Base-by-base conservation (phyloP, 2,888 invertebrate species). In the Phyllotreta striolata region DNA sequence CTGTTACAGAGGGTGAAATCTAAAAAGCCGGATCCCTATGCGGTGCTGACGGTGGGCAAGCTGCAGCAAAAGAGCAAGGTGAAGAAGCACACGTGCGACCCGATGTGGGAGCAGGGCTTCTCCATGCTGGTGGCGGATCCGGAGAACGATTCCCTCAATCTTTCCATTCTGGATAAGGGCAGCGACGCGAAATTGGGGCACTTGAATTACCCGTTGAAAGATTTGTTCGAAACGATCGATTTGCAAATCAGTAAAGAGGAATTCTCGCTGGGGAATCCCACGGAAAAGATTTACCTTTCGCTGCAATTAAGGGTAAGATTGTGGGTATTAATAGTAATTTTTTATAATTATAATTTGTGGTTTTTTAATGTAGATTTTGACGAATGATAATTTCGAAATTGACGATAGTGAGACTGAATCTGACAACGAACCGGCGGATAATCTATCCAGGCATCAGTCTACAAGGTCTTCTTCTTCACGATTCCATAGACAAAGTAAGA, bases 91-190 rank as follows among this genome's bases (percentile, higher is more conserved):
- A 94, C 93, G 0, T 91, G 89, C 71, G 90, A 93, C 76, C 97
- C 97, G 0, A 89, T 93, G 51, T 98, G 92, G 88, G 96, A 97
- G 81, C 92, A 95, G 78, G 95, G 95, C 8, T 94, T 96, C 80
- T 90, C 93, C 1, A 94, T 96, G 83, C 86, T 97, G 41, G 91
- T 97, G 3, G 87, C 88, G 72, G 93, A 96, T 83, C 96, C 96
- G 0, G 91, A 93, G 76, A 90, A 91, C 40, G 93, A 96, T 77
- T 88, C 89, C 13, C 79, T 98, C 12, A 89, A 91, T 68, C 82
- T 96, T 14, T 91, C 91, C 85, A 91, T 95, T 74, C 72, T 88
- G 55, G 95, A 95, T 76, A 91, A 91, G 73, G 92, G 92, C 80
- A 91, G 91, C 0, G 87, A 88, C 65, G 86, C 84, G 67, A 84